Percentiles rank a stretch among this genome's conserved stretches.
Conservation (phyloP, 2,797 vertebrate species). For the Rhynchotus rufescens region DNA sequence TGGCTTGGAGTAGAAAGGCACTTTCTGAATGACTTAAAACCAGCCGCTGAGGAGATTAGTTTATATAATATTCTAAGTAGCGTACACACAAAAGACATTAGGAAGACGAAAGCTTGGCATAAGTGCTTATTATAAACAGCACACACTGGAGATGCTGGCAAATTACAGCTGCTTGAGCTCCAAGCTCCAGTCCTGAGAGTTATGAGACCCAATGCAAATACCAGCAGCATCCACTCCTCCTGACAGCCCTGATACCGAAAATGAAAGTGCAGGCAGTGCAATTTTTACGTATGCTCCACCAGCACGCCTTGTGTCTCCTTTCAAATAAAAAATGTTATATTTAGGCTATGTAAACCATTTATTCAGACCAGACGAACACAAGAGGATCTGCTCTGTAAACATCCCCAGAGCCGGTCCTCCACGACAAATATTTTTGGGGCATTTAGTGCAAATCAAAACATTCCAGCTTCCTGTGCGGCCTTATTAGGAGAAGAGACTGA, state of each 20-base stretch:
- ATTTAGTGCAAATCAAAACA: constrained; percentile 72
- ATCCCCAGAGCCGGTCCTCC: constrained; percentile 7
- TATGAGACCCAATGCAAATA: background rate
- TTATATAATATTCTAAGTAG: background rate
- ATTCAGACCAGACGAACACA: constrained; percentile 30
- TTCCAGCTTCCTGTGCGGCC: constrained; percentile 73
- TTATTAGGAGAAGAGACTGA: constrained; percentile 82
- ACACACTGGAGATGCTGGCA: background rate
- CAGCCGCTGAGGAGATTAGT: background rate
- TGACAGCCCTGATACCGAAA: background rate
- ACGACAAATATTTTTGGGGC: constrained; percentile 48
- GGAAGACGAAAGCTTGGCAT: background rate
- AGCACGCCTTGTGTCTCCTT: background rate
- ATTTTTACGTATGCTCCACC: background rate
- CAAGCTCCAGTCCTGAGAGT: background rate
- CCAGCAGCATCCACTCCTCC: background rate
- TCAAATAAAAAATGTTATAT: background rate
- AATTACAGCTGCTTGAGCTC: background rate
- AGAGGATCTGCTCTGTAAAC: constrained; percentile 54
- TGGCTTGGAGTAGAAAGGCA: background rate
- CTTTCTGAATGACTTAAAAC: constrained; percentile 29
- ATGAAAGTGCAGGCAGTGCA: background rate
- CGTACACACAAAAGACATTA: constrained; percentile 19
- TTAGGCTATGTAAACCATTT: constrained; percentile 25
- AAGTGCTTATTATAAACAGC: constrained; percentile 26